A percentile compares a stretch with the other conserved stretches of the same genome.
These are phyloP conservation scores for Heloderma charlesbogerti DNA, from an alignment of 2,113 vertebrate species.

Conservation along the genomic window DNA sequence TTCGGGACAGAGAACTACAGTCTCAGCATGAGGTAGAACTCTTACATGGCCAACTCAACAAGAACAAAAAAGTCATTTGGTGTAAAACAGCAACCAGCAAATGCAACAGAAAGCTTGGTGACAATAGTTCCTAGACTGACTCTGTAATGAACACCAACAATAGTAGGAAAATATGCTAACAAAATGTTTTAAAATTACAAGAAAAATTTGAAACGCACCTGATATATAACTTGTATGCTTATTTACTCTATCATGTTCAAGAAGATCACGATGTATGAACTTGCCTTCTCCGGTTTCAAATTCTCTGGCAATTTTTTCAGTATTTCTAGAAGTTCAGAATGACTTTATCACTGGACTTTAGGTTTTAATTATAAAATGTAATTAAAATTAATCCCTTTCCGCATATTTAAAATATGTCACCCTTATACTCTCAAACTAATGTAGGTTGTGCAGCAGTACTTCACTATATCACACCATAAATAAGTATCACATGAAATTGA, in stretches of 20 bases:
- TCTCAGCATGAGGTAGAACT: neutral
- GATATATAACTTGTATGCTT: slow-evolving; percentile 82
- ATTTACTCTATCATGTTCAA: slow-evolving; percentile 76
- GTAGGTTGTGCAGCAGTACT: neutral
- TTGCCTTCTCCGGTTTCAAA: slow-evolving; percentile 76
- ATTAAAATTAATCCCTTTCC: neutral
- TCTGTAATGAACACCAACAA: neutral
- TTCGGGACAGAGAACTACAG: neutral
- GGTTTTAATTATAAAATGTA: neutral
- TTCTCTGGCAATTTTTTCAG: slow-evolving; percentile 73
- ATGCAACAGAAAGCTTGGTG: neutral
- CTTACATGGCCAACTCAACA: neutral
- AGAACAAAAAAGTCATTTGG: neutral
- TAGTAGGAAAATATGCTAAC: neutral
- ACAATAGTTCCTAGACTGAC: neutral
- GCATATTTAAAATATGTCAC: neutral
- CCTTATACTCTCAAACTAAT: neutral
- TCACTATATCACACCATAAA: neutral
- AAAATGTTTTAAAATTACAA: neutral
- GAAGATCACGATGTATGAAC: slow-evolving; percentile 75
- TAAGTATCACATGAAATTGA: neutral
- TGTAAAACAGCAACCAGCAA: neutral
- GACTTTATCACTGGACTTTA: neutral
- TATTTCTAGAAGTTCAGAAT: slow-evolving; percentile 67
- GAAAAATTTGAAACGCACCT: slow-evolving; percentile 54